Percentiles rank a stretch among this genome's conserved stretches.
phyloP scores from a whole-genome alignment of 2,797 vertebrate species.

The Balearica regulorum region DNA sequence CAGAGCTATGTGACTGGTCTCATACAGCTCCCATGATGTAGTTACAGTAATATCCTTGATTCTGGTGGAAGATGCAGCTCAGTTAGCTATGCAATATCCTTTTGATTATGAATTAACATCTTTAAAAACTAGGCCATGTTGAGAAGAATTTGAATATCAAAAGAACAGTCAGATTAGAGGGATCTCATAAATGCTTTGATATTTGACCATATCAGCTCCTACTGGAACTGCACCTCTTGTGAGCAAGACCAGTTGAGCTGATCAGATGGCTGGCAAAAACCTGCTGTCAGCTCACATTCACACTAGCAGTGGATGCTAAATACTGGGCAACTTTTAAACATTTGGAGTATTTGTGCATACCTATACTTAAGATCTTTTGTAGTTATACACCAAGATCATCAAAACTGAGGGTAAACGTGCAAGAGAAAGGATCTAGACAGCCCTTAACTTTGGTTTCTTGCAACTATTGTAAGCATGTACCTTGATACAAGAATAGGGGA shows the following conservation, averaged over 20 bases:
- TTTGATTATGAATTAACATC: not conserved
- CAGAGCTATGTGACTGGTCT: not conserved
- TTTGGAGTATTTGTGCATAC: not conserved
- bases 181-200: not conserved
- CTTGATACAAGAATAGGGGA: not conserved
- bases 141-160: not conserved
- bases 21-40: not conserved
- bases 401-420: not conserved
- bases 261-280: not conserved
- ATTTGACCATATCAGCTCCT: not conserved
- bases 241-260: not conserved
- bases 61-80: not conserved
- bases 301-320: not conserved
- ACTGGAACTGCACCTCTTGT: not conserved
- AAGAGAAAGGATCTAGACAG: not conserved
- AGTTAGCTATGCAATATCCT: not conserved
- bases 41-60: not conserved
- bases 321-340: not conserved
- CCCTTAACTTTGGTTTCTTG: not conserved
- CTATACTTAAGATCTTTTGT: not conserved
- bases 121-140: not conserved
- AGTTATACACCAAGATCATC: not conserved
- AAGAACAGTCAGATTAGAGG: not conserved
- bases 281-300: not conserved
- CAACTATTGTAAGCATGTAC: not conserved